Percentiles rank a stretch among this genome's conserved stretches.
phyloP scores from a whole-genome alignment of 2,797 vertebrate species.

The Poecilia velifera region DNA sequence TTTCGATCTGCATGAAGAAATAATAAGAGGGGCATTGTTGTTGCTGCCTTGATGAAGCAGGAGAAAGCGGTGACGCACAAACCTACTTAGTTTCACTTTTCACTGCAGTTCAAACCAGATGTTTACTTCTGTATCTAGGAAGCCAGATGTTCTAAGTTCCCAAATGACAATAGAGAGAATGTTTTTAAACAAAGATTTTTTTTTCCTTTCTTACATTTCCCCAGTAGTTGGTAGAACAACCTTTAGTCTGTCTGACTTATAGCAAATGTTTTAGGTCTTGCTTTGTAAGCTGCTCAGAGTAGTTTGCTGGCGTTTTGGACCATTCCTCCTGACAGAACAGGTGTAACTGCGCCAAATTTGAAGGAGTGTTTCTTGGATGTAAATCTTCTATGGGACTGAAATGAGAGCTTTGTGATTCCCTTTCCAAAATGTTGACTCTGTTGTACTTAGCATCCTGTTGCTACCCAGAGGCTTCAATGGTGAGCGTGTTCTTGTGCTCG shows the following conservation, averaged over 20 bases:
- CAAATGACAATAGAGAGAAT: background rate
- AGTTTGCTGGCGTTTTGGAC: background rate
- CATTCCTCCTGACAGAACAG: background rate
- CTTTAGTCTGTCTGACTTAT: background rate
- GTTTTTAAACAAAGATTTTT: background rate
- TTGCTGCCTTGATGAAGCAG: background rate
- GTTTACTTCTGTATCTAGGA: background rate
- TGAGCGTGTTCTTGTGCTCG: background rate
- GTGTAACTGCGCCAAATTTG: background rate
- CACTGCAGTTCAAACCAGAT: background rate
- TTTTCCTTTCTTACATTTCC: background rate
- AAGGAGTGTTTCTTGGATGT: background rate
- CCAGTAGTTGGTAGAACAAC: background rate
- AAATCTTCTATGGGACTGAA: background rate
- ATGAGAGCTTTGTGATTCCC: too few relatives aligned
- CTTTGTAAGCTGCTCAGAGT: background rate
- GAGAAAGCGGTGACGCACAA: background rate
- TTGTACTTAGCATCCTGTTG: background rate
- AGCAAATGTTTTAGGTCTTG: background rate
- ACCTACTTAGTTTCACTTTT: background rate
- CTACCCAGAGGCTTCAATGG: background rate
- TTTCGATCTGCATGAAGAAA: background rate
- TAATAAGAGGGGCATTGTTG: background rate
- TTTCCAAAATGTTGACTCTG: too few relatives aligned
- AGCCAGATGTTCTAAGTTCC: background rate